Evolutionary conservation across 64 coral and sea anemone genomes (phyloP).

Genomic region (Stichodactyla mertensii): DNA sequence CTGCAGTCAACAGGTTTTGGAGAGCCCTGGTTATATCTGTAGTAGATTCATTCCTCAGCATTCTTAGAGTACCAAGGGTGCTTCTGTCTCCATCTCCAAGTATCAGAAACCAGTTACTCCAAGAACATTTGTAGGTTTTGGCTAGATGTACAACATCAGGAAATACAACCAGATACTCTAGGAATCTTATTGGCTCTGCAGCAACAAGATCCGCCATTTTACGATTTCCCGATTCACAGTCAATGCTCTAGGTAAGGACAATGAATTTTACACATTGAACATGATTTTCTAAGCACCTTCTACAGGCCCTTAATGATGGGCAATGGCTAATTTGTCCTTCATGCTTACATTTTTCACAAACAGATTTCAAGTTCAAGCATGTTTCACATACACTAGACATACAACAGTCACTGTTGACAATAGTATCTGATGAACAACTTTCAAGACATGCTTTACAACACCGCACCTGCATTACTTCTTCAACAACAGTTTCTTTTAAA

Average conservation of each 20-base stretch:
- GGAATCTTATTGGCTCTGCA: not conserved
- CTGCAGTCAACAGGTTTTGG: conserved; percentile 17
- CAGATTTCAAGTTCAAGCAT: conserved; percentile 27
- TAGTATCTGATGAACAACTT: not conserved
- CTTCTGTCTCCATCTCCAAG: conserved; percentile 36
- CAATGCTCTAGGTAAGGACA: conserved; percentile 9
- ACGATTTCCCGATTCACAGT: conserved; percentile 38
- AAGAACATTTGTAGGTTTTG: conserved; percentile 33
- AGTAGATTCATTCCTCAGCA: conserved; percentile 19
- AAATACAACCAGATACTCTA: conserved; percentile 27
- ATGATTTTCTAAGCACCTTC: conserved; percentile 28
- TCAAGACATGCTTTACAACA: conserved; percentile 23
- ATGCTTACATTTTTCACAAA: conserved; percentile 37
- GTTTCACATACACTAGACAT: conserved; percentile 31
- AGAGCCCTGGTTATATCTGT: not conserved
- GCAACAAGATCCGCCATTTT: conserved; percentile 29
- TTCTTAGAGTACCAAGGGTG: conserved; percentile 17
- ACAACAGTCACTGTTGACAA: conserved; percentile 14
- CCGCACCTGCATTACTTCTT: not conserved
- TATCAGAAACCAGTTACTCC: conserved; percentile 43
- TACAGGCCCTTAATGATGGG: conserved; percentile 38
- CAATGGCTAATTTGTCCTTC: conserved; percentile 40
- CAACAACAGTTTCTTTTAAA: not conserved
- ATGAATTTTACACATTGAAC: conserved; percentile 17
- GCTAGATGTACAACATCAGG: conserved; percentile 42